These are phyloP conservation scores for Phylloscopus collybita DNA, from an alignment of 2,797 vertebrate genomes.

Conservation along the genomic window DNA sequence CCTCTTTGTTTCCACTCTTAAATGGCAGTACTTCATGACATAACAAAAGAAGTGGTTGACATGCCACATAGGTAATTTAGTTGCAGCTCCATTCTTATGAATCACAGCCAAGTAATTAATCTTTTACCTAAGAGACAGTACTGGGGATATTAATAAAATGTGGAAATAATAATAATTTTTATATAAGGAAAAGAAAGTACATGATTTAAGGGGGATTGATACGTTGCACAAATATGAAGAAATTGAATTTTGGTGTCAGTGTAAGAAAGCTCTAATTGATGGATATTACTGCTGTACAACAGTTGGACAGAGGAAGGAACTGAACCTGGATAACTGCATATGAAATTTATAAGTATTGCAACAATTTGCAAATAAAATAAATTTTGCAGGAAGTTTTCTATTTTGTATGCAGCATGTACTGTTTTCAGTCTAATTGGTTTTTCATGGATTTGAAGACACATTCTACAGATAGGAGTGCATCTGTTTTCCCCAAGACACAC, in stretches of 20 bases:
- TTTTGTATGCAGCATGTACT: neutral
- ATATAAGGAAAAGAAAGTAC: neutral
- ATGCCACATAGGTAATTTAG: slow-evolving; percentile 46
- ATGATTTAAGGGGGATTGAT: slow-evolving; percentile 27
- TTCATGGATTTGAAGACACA: neutral
- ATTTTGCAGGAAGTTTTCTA: neutral
- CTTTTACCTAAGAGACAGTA: slow-evolving; percentile 66
- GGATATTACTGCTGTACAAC: neutral
- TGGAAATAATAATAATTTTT: slow-evolving; percentile 41
- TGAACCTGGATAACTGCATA: neutral
- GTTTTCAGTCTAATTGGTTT: slow-evolving; percentile 12
- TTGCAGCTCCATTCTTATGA: slow-evolving; percentile 50
- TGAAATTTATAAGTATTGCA: neutral
- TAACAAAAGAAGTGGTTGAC: slow-evolving; percentile 43
- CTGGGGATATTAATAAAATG: slow-evolving; percentile 60
- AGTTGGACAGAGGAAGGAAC: neutral
- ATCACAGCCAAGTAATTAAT: slow-evolving; percentile 68
- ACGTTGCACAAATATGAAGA: slow-evolving; percentile 37
- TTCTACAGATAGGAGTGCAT: neutral
- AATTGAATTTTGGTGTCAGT: slow-evolving; percentile 19
- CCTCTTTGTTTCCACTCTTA: slow-evolving; percentile 37
- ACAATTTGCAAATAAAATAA: neutral
- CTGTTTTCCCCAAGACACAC: slow-evolving; percentile 3
- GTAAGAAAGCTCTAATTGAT: slow-evolving; percentile 18
- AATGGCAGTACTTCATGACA: neutral